Evolutionary conservation across 2,797 vertebrate species (phyloP), one percentile per base, ranked within the genome.

Genomic region (Mycteria americana): DNA sequence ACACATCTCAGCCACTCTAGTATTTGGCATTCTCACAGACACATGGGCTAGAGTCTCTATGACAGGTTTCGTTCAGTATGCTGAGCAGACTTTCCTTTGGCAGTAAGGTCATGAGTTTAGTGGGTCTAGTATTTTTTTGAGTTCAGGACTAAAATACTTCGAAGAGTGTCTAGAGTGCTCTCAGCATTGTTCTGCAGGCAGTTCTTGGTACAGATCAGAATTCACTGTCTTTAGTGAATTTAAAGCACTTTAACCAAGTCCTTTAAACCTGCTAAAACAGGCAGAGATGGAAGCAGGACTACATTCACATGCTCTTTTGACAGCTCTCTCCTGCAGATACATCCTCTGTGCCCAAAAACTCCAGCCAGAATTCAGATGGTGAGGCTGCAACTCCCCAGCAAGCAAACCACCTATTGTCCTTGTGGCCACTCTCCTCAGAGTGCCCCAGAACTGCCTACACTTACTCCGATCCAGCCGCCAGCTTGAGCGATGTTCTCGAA

Each of bases 221-320:
- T 46, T 41, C 73, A 7, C 35, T 74, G 74, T 95, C 70, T 94
- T 94, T 41, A 93, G 50, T 46, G 79, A 88, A 65, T 80, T 54
- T 85, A 90, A 95, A 96, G 92, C 79, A 77, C 95, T 83, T 85
- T 8, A 82, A 68, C 39, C 16, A 33, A 65, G 67, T 72, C 75
- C 93, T 91, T 93, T 53, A 88, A 90, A 96, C 90, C 92, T 85
- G 91, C 92, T 94, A 60, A 88, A 86, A 88, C 67, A 96, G 94
- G 92, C 91, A 97, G 85, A 78, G 70, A 74, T 88, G 93, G 92
- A 93, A 96, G 93, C 75, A 97, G 91, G 89, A 97, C 95, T 94
- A 89, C 1, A 2, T 93, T 97, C 74, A 94, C 89, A 62, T 91
- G 95, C 78, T 96, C 90, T 95, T 94, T 77, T 76, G 93, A 77